A percentile compares a stretch with the other conserved stretches of the same genome.
Conservation (phyloP, 2,113 vertebrate species). For the Poicephalus meyeri region DNA sequence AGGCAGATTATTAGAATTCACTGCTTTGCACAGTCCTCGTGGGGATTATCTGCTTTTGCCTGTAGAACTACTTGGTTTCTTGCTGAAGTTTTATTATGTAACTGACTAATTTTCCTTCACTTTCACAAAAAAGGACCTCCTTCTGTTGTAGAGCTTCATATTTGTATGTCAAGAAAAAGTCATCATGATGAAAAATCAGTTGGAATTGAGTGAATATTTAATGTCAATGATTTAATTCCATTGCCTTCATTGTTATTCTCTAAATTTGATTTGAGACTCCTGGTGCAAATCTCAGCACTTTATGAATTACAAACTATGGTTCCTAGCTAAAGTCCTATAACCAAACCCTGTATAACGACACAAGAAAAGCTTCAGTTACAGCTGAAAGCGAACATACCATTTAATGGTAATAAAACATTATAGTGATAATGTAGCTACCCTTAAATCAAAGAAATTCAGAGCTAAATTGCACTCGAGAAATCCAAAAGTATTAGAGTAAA, state of each 20-base stretch:
- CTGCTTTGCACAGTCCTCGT: background rate
- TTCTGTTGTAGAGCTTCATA: background rate
- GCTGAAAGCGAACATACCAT: background rate
- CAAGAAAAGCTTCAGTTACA: background rate
- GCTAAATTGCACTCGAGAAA: background rate
- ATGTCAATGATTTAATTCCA: conserved; percentile 2
- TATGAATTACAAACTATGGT: background rate
- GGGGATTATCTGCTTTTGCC: background rate
- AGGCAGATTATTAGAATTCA: background rate
- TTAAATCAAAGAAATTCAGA: conserved; percentile 8
- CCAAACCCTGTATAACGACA: background rate
- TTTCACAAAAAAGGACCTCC: background rate
- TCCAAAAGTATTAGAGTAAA: background rate
- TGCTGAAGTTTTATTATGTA: background rate
- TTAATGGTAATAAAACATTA: background rate
- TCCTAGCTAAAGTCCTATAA: background rate
- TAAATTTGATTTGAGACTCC: background rate
- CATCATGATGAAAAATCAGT: background rate
- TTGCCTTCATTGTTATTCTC: background rate
- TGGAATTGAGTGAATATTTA: background rate
- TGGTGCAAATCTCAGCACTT: background rate
- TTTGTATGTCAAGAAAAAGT: background rate
- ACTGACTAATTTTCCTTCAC: background rate
- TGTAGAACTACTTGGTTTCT: background rate
- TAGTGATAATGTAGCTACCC: background rate